Conservation (phyloP, 2,113 vertebrate genomes). For the Oenanthe oenanthe region DNA sequence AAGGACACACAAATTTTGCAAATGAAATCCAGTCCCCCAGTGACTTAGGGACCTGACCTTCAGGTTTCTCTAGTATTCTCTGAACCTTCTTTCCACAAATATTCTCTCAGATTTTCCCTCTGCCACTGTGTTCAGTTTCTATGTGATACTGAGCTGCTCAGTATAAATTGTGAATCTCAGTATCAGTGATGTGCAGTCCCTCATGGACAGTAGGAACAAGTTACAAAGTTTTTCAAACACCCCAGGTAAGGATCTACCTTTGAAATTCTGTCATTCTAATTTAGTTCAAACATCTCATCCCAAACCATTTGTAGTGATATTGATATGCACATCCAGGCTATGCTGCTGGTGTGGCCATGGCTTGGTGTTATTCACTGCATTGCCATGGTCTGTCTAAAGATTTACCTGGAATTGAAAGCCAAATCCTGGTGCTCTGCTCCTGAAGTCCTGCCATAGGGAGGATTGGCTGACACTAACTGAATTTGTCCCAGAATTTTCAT, state of each 20-base stretch:
- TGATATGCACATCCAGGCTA: rapidly evolving
- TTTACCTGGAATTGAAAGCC: neutral
- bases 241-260: neutral
- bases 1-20: neutral
- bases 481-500: neutral
- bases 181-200: neutral
- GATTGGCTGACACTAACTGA: neutral
- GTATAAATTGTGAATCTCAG: neutral
- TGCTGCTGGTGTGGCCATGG: neutral
- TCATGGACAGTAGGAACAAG: neutral
- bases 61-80: neutral
- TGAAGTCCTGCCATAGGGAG: neutral
- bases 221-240: neutral
- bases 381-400: neutral
- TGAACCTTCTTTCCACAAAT: neutral
- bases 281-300: neutral
- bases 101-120: neutral
- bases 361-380: neutral
- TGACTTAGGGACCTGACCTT: neutral
- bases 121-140: neutral
- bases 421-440: neutral
- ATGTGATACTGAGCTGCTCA: neutral
- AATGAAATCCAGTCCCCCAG: neutral
- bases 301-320: neutral
- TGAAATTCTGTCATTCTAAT: neutral